Evolutionary conservation across 2,113 vertebrate genomes (phyloP).

Genomic region (Erythrocercus mccallii): DNA sequence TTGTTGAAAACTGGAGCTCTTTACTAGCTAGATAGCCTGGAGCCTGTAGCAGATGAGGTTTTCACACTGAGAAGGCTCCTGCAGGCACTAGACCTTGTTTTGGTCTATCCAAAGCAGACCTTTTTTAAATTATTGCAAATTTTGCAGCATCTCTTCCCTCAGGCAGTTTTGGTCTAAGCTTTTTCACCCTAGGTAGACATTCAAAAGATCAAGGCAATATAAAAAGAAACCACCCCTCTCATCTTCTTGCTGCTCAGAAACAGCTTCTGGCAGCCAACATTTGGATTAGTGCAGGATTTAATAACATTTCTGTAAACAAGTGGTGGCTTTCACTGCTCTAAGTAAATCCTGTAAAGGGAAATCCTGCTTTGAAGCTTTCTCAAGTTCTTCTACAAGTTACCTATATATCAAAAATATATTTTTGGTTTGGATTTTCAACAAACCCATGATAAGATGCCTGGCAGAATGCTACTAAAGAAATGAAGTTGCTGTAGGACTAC

Average conservation of each 20-base stretch:
- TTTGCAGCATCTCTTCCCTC: not conserved
- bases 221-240: not conserved
- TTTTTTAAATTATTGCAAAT: not conserved
- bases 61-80: not conserved
- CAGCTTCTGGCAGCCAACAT: not conserved
- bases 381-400: not conserved
- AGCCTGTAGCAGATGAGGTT: not conserved
- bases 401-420: not conserved
- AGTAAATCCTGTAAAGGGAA: not conserved
- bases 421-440: not conserved
- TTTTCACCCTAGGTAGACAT: not conserved
- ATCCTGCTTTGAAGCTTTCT: not conserved
- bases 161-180: not conserved
- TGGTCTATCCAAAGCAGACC: not conserved
- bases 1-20: not conserved
- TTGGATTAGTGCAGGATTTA: not conserved
- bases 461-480: not conserved
- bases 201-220: not conserved
- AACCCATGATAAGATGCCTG: not conserved
- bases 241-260: not conserved
- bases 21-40: not conserved
- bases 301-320: not conserved
- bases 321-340: not conserved
- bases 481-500: not conserved
- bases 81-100: not conserved